Evolutionary conservation across 2,797 vertebrate genomes (phyloP), one percentile per base, ranked within the genome.

Genomic region (Antennarius maculatus): DNA sequence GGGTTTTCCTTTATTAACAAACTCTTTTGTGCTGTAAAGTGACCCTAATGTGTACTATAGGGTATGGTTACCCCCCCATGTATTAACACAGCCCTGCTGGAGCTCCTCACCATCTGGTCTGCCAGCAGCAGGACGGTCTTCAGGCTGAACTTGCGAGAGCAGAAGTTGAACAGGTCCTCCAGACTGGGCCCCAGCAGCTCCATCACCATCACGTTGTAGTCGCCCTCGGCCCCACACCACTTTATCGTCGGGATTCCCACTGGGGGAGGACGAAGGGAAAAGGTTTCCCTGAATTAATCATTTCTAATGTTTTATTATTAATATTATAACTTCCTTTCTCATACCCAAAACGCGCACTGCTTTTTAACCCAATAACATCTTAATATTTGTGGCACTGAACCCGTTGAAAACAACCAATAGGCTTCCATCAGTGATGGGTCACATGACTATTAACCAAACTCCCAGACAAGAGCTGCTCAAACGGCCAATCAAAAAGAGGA

Each of bases 201-300:
- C 97, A 99, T 99, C 89, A 99, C 97, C 97, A 99, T 99, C 82
- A 99, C 96, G 1, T 98, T 98, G 90, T 99, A 99, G 91, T 99
- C 97, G 0, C 97, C 97, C 85, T 99, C 97, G 0, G 97, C 96
- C 0, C 97, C 97, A 6, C 97, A 99, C 97, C 97, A 99, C 85
- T 98, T 99, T 91, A 99, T 99, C 13, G 95, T 96, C 0, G 97
- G 97, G 75, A 99, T 99, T 13, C 97, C 97, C 91, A 99, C 97
- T 99, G 81, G 31, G 8, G 6, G 18, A 13, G 47, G 5, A 28
- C 2, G 11, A 39, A 2, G 9, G 0, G 1, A 16, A 13, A 31
- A 4, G 12, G 29, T 52, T 11, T 43, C 3, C 15, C 17, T 8
- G 37, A 6, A 4, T 2, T 12, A 27, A 9, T 8, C 1, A 14